Evolutionary conservation across 2,888 invertebrate species (phyloP), one percentile per base, ranked within the genome.

Genomic region (Drosophila fungiperda): DNA sequence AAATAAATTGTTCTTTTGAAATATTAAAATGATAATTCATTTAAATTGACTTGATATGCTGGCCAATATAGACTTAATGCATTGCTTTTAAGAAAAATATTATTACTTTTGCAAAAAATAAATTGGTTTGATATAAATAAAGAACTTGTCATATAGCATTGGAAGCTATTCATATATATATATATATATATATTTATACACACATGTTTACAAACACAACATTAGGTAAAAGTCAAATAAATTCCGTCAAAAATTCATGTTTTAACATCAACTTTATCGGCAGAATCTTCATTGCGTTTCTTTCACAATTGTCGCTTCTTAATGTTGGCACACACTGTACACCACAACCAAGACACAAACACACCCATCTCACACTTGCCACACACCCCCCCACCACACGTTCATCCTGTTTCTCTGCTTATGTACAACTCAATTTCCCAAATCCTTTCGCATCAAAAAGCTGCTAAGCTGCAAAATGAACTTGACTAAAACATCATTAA

Each of bases 341-440:
- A 50, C 17, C 9, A 29, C 5, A 9, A 50, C n/a, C 29, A 17
- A 12, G n/a, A 50, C n/a, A 23, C 23, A 8, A 26, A 8, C 33
- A 38, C 32, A 49, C n/a, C 12, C 29, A 17, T 40, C 26, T 32
- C 11, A 29, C 45, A 23, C 23, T 23, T 45, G 4, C 23, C 29
- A 29, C 6, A 29, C 29, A 6, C 29, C 0, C 29, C 38, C 38
- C 15, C 35, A 7, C 11, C 38, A n/a, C 8, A 15, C 2, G 45
- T 23, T 20, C 20, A 45, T 45, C 15, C 40, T 33, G 38, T 61
- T 76, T 64, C 68, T 78, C 69, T 83, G 71, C 69, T 80, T 64
- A 83, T 73, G 71, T 73, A 66, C 69, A 80, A 76, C 67, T 73
- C 67, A 78, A 78, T 78, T 79, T 80, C 76, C 78, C 67, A 78